Evolutionary conservation across 2,888 invertebrate species (phyloP).

Genomic region (Ennomos erosarius): DNA sequence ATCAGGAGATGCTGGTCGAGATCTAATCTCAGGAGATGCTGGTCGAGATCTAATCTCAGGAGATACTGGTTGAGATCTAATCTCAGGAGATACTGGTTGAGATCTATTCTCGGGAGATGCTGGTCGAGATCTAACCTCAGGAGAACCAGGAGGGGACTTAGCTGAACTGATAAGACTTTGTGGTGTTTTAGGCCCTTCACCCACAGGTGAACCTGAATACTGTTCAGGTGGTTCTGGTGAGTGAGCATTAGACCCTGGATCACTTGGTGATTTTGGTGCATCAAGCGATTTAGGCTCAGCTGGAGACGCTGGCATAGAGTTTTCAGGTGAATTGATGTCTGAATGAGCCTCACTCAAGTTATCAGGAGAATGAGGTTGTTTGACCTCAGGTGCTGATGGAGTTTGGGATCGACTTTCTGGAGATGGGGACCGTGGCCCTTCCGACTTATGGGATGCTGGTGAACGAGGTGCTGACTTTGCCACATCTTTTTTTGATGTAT

Average conservation of each 20-base stretch:
- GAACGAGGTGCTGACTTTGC: constrained; percentile 67
- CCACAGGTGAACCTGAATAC: constrained; percentile 58
- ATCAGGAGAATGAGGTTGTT: constrained; percentile 63
- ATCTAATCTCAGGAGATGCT: constrained; percentile 46
- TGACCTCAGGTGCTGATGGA: constrained; percentile 54
- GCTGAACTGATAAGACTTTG: constrained; percentile 64
- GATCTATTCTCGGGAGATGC: constrained; percentile 60
- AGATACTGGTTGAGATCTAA: constrained; percentile 59
- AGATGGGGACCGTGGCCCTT: constrained; percentile 65
- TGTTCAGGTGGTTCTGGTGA: constrained; percentile 63
- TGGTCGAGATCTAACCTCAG: not conserved
- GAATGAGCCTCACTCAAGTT: constrained; percentile 77
- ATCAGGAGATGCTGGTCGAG: constrained; percentile 64
- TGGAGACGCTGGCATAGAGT: constrained; percentile 72
- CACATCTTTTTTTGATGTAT: constrained; percentile 66
- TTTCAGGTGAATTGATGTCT: constrained; percentile 79
- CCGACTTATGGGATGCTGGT: constrained; percentile 52
- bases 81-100: constrained; percentile 44
- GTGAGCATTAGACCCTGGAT: constrained; percentile 58
- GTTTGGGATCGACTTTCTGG: constrained; percentile 63
- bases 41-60: constrained; percentile 57
- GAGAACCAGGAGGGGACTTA: constrained; percentile 57
- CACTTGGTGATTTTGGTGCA: constrained; percentile 77
- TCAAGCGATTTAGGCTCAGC: constrained; percentile 75
- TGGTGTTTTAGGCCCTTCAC: constrained; percentile 74